phyloP scores from a whole-genome alignment of 2,797 vertebrate genomes.

The Crenichthys baileyi region DNA sequence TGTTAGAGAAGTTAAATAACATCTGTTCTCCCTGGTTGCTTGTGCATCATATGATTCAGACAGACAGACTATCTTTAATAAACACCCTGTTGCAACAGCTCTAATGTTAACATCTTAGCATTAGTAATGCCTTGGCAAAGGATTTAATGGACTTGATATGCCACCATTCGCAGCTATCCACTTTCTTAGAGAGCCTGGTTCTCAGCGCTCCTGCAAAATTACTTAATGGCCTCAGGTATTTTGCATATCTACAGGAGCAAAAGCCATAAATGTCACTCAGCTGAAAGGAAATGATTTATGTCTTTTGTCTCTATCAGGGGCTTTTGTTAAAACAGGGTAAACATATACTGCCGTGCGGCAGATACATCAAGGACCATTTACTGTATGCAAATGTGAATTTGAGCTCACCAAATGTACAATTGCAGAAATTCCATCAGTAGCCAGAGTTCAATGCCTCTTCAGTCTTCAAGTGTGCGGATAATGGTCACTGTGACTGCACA shows the following conservation, averaged over 20 bases:
- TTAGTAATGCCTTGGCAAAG: conserved; percentile 66
- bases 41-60: conserved; percentile 62
- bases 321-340: conserved; percentile 34
- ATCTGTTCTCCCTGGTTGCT: conserved; percentile 50
- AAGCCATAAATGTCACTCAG: conserved; percentile 70
- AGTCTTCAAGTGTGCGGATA: conserved; percentile 80
- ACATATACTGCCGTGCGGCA: conserved; percentile 47
- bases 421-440: conserved; percentile 78
- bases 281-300: conserved; percentile 55
- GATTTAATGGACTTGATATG: conserved; percentile 76
- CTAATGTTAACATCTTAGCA: conserved; percentile 75
- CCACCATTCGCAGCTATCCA: conserved; percentile 68
- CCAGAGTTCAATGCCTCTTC: conserved; percentile 80
- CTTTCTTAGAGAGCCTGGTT: conserved; percentile 64
- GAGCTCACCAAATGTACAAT: conserved; percentile 71
- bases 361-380: conserved; percentile 73
- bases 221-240: conserved; percentile 78
- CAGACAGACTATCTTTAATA: conserved; percentile 49
- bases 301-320: conserved; percentile 52
- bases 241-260: conserved; percentile 56
- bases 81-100: conserved; percentile 29
- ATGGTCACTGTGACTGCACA: conserved; percentile 79
- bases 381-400: conserved; percentile 77
- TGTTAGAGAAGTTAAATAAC: conserved; percentile 64
- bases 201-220: conserved; percentile 69